A percentile compares a stretch with the other conserved stretches of the same genome.
phyloP scores from a whole-genome alignment of 2,113 vertebrate species.

The Dicaeum eximium region DNA sequence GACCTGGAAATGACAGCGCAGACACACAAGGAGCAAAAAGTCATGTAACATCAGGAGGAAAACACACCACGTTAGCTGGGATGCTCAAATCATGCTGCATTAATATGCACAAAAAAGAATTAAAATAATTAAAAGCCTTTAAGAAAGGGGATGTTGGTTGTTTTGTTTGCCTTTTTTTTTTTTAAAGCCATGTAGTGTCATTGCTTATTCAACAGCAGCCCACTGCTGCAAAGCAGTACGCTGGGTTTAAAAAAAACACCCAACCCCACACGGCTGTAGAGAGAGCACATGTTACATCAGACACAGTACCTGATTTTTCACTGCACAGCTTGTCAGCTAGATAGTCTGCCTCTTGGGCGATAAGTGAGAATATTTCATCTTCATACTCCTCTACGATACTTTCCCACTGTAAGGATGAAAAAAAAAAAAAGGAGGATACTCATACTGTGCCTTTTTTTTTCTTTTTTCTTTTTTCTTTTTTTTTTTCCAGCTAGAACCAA shows the following conservation, averaged over 20 bases:
- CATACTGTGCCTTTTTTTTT: neutral
- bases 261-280: conserved; percentile 51
- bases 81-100: neutral
- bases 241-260: conserved; percentile 21
- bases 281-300: conserved; percentile 68
- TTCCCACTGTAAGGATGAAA: conserved; percentile 76
- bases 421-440: conserved; percentile 21
- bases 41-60: neutral
- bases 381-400: conserved; percentile 83
- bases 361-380: conserved; percentile 83
- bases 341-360: conserved; percentile 72
- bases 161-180: neutral
- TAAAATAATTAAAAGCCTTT: neutral
- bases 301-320: conserved; percentile 85
- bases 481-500: no score
- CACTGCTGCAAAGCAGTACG: conserved; percentile 24
- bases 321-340: conserved; percentile 84
- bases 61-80: neutral
- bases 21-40: neutral
- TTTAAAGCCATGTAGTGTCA: neutral
- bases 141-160: neutral
- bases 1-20: neutral
- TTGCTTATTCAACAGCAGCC: conserved; percentile 23
- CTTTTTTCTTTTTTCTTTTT: neutral
- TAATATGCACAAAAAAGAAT: neutral